Evolutionary conservation across 2,888 invertebrate genomes (phyloP), one percentile per base, ranked within the genome.

Genomic region (Scrobipalpa atriplicella): DNA sequence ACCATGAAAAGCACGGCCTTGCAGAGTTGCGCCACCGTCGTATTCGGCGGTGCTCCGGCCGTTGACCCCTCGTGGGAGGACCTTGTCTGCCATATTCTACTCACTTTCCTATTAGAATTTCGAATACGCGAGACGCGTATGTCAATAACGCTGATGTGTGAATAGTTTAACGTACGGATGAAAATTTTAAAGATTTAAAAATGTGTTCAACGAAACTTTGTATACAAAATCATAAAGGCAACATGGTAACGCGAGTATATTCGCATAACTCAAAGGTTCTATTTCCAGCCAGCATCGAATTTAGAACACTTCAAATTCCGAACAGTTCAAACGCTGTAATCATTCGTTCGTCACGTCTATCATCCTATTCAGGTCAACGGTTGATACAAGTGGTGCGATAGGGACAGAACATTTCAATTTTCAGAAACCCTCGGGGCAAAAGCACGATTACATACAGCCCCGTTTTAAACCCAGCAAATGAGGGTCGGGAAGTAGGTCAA

Each of bases 401-500:
- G 78, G 75, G 81, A 83, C 67, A 69, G 72, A 69, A 69, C 66
- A 78, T 75, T 73, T 76, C 68, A 71, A 75, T 74, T 74, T 62
- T 64, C 65, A 58, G 66, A 72, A 74, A 78, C 73, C 77, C 75
- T 76, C 73, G 76, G 79, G 80, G 81, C 82, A 81, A 83, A 83
- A 83, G 83, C 79, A 83, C 83, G 84, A 89, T 87, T 87, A 86
- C 82, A 86, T 85, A 82, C 86, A 89, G 84, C 88, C 88, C 89
- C 85, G 84, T 88, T 91, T 87, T 87, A 85, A 85, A 86, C 84
- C 88, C 82, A 78, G 81, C 81, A 87, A 90, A 88, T 87, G 86
- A 88, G 86, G 84, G 85, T 85, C 83, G 76, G 80, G 81, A 92
- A 89, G 82, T 92, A 83, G 91, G 91, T 91, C 91, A 89, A 82